Base-by-base conservation (phyloP, 2,113 vertebrate species). In the Electrona antarctica region DNA sequence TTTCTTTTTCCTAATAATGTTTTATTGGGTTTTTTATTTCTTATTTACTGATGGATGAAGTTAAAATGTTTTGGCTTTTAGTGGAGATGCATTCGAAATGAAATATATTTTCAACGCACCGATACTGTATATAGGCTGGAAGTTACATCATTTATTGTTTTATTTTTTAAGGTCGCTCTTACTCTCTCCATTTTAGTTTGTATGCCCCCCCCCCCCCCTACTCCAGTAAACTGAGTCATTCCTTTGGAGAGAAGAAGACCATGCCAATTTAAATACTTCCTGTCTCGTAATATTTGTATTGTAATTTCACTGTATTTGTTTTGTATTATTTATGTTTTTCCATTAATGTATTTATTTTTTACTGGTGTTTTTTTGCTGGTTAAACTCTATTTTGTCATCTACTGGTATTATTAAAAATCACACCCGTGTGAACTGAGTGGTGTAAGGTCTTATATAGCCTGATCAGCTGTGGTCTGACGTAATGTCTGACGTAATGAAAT, bases 391-490 rank as follows among this genome's bases (percentile, higher is more conserved):
- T 70, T 87, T 74, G n/a, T 78, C 41, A 70, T 80, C 50, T 81
- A 77, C 85, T 57, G 50, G 14, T 79, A 81, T 76, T 80, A 86
- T 83, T 62, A 78, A 83, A 87, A 80, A 88, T 90, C 80, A 87
- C 78, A 85, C 82, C 76, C 80, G 77, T 54, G n/a, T 90, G n/a
- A n/a, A n/a, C n/a, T n/a, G n/a, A n/a, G n/a, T n/a, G n/a, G n/a
- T n/a, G n/a, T n/a, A n/a, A n/a, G n/a, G n/a, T n/a, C n/a, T n/a
- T n/a, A n/a, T n/a, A n/a, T n/a, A n/a, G n/a, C n/a, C n/a, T n/a
- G n/a, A n/a, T n/a, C n/a, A n/a, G n/a, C n/a, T n/a, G n/a, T n/a
- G n/a, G n/a, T n/a, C n/a, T n/a, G n/a, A n/a, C n/a, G n/a, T n/a
- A n/a, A n/a, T n/a, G n/a, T n/a, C n/a, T n/a, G n/a, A n/a, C n/a